A percentile compares a stretch with the other conserved stretches of the same genome.
Evolutionary conservation across 1,140 invertebrate genomes (phyloP).

Genomic region (Pararge aegeria): DNA sequence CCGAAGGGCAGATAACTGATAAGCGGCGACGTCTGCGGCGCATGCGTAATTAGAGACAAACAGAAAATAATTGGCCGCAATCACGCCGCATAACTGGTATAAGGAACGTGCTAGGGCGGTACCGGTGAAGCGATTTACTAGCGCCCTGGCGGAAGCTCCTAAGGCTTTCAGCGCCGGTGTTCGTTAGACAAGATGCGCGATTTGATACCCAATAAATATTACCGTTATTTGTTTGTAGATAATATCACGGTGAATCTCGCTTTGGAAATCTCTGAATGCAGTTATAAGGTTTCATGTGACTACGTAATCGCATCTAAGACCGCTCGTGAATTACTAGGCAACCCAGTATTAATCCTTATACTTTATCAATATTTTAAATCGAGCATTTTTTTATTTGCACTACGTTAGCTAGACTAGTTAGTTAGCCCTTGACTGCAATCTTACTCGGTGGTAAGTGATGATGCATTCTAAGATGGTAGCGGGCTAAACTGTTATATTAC

Average conservation of each 20-base stretch:
- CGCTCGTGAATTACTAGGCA: too few species aligned
- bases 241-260: background rate
- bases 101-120: constrained; percentile 55
- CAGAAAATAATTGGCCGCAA: constrained; percentile 78
- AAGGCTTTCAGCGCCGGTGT: constrained; percentile 19
- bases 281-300: background rate
- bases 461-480: too few species aligned
- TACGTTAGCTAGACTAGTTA: too few species aligned
- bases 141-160: constrained; percentile 42
- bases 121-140: constrained; percentile 26
- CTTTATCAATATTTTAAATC: too few species aligned
- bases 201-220: constrained; percentile 9
- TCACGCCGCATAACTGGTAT: constrained; percentile 64
- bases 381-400: too few species aligned
- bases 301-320: background rate
- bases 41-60: constrained; percentile 79
- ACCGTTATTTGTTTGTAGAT: constrained; percentile 1
- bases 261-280: background rate
- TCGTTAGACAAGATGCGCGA: constrained; percentile 19
- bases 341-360: too few species aligned
- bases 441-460: too few species aligned
- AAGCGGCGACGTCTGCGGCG: constrained; percentile 69
- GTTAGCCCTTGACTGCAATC: too few species aligned
- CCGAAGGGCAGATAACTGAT: constrained; percentile 74
- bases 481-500: too few species aligned